Evolutionary conservation across 2,797 vertebrate species (phyloP).

Genomic region (Dermochelys coriacea): DNA sequence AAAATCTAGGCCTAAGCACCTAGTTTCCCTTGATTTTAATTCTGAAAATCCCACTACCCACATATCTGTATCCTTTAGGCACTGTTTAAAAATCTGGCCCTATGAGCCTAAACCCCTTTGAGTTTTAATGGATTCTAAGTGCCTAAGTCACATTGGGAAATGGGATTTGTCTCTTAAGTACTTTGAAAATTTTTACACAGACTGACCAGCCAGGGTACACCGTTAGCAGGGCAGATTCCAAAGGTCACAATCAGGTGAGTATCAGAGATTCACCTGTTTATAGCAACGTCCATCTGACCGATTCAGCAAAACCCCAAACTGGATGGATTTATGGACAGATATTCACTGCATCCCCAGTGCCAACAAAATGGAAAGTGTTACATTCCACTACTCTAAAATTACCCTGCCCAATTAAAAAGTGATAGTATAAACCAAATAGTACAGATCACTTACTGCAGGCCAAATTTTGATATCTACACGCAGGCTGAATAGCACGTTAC

Average conservation of each 20-base stretch:
- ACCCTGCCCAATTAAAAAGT: background rate
- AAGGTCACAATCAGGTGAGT: background rate
- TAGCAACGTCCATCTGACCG: background rate
- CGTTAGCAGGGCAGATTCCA: too few species aligned
- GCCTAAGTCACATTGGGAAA: too few species aligned
- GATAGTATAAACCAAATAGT: background rate
- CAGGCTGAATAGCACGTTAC: background rate
- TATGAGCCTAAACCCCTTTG: too few species aligned
- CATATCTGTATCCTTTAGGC: too few species aligned
- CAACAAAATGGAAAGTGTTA: background rate
- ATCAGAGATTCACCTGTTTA: background rate
- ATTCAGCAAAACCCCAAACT: background rate
- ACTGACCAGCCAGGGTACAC: too few species aligned
- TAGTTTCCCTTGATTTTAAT: too few species aligned
- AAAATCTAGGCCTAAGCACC: too few species aligned
- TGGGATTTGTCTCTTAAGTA: too few species aligned
- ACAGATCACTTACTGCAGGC: background rate
- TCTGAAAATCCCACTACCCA: too few species aligned
- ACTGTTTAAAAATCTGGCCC: too few species aligned
- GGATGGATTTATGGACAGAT: background rate
- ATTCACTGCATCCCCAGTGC: background rate
- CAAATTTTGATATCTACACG: background rate
- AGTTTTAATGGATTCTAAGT: too few species aligned
- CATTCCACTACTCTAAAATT: background rate
- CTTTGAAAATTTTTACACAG: too few species aligned